These are phyloP conservation scores for Dolichopus griseipennis DNA, from an alignment of 2,888 invertebrate genomes.

Conservation along the genomic window DNA sequence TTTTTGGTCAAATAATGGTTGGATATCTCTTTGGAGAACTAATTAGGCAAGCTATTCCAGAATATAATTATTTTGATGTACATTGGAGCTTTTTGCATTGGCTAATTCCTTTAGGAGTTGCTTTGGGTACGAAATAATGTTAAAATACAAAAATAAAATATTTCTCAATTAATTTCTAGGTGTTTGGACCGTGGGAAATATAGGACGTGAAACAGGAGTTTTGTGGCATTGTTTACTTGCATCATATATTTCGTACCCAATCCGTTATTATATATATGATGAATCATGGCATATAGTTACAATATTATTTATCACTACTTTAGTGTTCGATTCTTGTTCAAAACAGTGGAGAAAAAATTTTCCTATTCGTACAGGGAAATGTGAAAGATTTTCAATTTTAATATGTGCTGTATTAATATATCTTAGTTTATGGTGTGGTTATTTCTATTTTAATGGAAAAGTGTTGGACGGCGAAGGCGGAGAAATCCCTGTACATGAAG, in stretches of 20 bases:
- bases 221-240: conserved; percentile 61
- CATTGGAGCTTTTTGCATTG: conserved; percentile 64
- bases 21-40: conserved; percentile 75
- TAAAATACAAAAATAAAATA: conserved; percentile 10
- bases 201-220: conserved; percentile 71
- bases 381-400: conserved; percentile 53
- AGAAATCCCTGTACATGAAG: conserved; percentile 79
- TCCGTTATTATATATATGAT: conserved; percentile 65
- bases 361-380: conserved; percentile 39
- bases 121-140: conserved; percentile 52
- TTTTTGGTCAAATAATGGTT: conserved; percentile 66
- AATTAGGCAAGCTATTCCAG: conserved; percentile 65
- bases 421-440: conserved; percentile 64
- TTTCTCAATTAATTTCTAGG: conserved; percentile 48
- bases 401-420: conserved; percentile 58
- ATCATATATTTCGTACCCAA: conserved; percentile 57
- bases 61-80: conserved; percentile 60
- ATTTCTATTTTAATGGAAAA: conserved; percentile 79
- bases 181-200: conserved; percentile 83
- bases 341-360: conserved; percentile 70
- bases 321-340: conserved; percentile 65
- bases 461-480: conserved; percentile 78
- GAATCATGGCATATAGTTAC: conserved; percentile 61
- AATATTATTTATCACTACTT: conserved; percentile 56
- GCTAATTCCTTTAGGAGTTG: conserved; percentile 61